These are phyloP conservation scores for Papilio polytes DNA, from an alignment of 1,140 invertebrate species.

Conservation along the genomic window DNA sequence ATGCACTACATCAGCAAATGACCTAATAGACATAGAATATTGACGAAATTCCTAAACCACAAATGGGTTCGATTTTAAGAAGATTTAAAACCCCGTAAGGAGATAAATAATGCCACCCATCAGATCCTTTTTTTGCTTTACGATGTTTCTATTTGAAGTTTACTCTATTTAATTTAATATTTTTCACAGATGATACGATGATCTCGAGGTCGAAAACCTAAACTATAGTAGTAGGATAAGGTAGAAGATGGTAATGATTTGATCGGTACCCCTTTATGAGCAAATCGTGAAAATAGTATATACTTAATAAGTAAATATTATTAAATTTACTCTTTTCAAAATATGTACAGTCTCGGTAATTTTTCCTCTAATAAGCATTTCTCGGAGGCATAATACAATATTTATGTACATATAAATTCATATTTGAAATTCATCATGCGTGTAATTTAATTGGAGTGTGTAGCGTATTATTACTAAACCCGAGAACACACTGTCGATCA, in stretches of 20 bases:
- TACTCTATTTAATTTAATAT: not conserved
- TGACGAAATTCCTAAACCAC: not conserved
- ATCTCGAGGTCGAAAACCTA: too few relatives aligned
- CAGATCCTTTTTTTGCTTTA: not conserved
- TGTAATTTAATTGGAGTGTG: slow-evolving; percentile 11
- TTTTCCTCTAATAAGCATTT: not conserved
- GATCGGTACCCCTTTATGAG: not conserved
- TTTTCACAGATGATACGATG: too few relatives aligned
- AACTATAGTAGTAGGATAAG: too few relatives aligned
- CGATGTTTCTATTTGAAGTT: not conserved
- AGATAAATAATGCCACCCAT: too few relatives aligned
- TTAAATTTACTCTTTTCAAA: not conserved
- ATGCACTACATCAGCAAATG: not conserved
- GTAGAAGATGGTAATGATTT: too few relatives aligned
- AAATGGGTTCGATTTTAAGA: too few relatives aligned
- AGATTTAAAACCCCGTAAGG: not conserved
- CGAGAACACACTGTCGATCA: not conserved
- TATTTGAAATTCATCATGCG: not conserved
- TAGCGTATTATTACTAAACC: not conserved
- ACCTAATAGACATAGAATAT: not conserved
- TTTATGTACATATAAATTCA: not conserved
- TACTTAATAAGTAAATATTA: not conserved
- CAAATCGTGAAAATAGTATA: not conserved
- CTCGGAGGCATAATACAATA: not conserved
- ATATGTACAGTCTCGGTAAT: not conserved